Percentiles rank a stretch among this genome's conserved stretches.
phyloP scores from a whole-genome alignment of 2,888 invertebrate species.

The Onchidella celtica region DNA sequence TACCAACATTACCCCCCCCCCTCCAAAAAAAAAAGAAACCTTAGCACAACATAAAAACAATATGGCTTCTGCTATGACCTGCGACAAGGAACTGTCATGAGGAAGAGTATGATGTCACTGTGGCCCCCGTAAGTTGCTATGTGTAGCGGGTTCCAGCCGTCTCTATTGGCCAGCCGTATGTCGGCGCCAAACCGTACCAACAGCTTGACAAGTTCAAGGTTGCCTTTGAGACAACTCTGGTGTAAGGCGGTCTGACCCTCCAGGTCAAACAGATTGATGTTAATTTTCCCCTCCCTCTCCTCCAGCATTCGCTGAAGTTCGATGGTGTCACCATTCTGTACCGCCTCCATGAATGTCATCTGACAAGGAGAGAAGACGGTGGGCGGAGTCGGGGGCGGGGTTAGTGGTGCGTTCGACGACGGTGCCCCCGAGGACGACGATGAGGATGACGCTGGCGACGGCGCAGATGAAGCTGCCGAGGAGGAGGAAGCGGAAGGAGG shows the following conservation, averaged over 20 bases:
- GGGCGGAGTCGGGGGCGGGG: slow-evolving; percentile 39
- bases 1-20: too few relatives aligned
- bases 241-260: slow-evolving; percentile 80
- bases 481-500: slow-evolving; percentile 5
- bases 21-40: too few relatives aligned
- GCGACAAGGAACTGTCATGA: slow-evolving; percentile 53
- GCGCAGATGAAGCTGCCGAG: neutral
- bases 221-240: slow-evolving; percentile 78
- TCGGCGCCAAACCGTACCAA: slow-evolving; percentile 80
- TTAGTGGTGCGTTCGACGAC: slow-evolving; percentile 5
- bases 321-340: slow-evolving; percentile 75
- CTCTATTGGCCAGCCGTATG: slow-evolving; percentile 78
- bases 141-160: slow-evolving; percentile 80
- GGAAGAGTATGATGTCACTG: slow-evolving; percentile 76
- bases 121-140: slow-evolving; percentile 80
- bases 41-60: too few relatives aligned
- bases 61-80: slow-evolving; percentile 28
- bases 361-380: slow-evolving; percentile 65
- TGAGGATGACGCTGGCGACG: neutral
- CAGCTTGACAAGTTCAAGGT: slow-evolving; percentile 80
- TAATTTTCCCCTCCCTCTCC: slow-evolving; percentile 75
- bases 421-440: neutral
- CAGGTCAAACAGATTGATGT: slow-evolving; percentile 79
- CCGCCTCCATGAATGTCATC: slow-evolving; percentile 76
- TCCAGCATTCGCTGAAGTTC: slow-evolving; percentile 77